Evolutionary conservation across 2,797 vertebrate species (phyloP).

Genomic region (Synanceia verrucosa): DNA sequence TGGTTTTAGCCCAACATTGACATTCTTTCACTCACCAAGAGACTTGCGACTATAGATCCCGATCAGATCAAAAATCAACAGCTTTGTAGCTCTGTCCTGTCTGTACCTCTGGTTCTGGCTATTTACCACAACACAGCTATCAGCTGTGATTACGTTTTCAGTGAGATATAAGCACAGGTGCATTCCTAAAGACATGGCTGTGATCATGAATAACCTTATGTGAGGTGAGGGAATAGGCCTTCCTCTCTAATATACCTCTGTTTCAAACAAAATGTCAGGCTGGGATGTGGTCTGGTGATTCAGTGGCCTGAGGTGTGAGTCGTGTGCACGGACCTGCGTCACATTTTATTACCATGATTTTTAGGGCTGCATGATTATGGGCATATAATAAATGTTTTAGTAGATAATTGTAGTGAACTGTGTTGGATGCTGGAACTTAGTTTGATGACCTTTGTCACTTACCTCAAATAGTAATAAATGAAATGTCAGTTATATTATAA

Average conservation of each 20-base stretch:
- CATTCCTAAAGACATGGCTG: slow-evolving; percentile 25
- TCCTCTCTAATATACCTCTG: slow-evolving; percentile 44
- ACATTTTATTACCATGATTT: slow-evolving; percentile 16
- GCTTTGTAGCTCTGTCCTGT: neutral
- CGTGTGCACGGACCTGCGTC: slow-evolving; percentile 11
- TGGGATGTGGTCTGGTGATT: slow-evolving; percentile 37
- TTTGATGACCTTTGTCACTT: neutral
- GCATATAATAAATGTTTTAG: neutral
- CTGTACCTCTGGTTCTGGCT: slow-evolving; percentile 9
- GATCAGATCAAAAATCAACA: slow-evolving; percentile 9
- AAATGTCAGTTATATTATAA: neutral
- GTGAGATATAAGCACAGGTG: slow-evolving; percentile 14
- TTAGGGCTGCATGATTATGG: neutral
- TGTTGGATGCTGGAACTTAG: neutral
- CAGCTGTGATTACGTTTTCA: slow-evolving; percentile 41
- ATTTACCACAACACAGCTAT: slow-evolving; percentile 45
- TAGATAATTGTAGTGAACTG: neutral
- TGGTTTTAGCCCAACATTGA: neutral
- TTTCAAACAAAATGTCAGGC: slow-evolving; percentile 58
- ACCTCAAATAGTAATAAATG: neutral
- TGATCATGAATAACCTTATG: slow-evolving; percentile 41
- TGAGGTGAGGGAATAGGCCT: slow-evolving; percentile 28
- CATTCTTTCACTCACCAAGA: neutral
- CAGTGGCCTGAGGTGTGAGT: slow-evolving; percentile 33
- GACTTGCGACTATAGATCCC: neutral